Conservation (phyloP, 2,113 vertebrate species). For the Pristiophorus japonicus region DNA sequence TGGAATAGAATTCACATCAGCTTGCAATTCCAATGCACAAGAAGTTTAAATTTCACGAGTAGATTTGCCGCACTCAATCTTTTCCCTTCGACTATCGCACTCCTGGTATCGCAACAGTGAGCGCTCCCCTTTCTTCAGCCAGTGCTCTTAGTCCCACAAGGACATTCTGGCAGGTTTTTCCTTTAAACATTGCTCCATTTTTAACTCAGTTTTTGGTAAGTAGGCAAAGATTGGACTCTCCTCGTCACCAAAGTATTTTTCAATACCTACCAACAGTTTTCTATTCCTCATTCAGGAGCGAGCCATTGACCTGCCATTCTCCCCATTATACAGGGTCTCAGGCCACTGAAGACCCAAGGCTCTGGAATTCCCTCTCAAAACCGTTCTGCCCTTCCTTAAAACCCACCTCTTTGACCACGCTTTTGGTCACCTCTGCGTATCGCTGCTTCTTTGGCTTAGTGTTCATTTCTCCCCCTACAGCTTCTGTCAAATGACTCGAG, state of each 20-base stretch:
- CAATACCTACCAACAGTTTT: background rate
- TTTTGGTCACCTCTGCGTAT: background rate
- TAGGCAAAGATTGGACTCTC: background rate
- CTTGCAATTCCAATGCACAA: background rate
- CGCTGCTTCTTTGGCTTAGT: background rate
- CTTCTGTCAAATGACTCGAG: background rate
- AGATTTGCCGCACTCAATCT: background rate
- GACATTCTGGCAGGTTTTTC: too few species aligned
- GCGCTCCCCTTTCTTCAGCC: background rate
- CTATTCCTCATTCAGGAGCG: background rate
- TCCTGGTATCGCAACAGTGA: background rate
- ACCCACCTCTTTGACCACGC: background rate
- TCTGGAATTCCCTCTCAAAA: background rate
- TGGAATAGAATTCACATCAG: background rate
- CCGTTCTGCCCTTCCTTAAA: too few species aligned
- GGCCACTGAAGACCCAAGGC: too few species aligned
- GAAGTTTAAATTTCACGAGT: background rate
- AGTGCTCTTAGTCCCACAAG: background rate
- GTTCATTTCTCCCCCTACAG: background rate
- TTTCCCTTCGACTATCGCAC: too few species aligned
- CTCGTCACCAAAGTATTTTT: background rate
- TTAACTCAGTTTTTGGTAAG: too few species aligned
- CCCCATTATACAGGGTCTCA: background rate
- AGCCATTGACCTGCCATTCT: background rate
- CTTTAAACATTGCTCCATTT: too few species aligned